Evolutionary conservation across 2,888 invertebrate genomes (phyloP).

Genomic region (Teleogryllus oceanicus): DNA sequence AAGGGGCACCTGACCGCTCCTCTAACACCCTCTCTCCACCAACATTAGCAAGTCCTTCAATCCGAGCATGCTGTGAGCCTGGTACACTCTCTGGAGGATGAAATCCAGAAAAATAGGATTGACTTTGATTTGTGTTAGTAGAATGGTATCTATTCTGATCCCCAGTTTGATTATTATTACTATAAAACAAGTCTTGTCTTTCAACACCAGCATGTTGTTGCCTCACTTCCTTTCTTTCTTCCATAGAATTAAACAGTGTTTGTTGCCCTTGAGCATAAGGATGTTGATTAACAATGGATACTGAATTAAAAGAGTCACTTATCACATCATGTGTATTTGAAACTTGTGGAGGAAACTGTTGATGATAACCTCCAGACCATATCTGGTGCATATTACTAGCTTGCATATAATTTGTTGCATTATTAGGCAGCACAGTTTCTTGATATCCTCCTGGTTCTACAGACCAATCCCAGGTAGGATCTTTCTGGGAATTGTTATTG

Average conservation of each 20-base stretch:
- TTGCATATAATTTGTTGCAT: background rate
- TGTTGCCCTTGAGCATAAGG: background rate
- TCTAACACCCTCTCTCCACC: background rate
- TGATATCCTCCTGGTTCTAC: conserved; percentile 46
- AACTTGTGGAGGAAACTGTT: background rate
- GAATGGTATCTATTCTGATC: background rate
- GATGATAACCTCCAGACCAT: background rate
- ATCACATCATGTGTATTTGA: background rate
- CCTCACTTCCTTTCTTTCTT: background rate
- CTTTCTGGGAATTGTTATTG: conserved; percentile 30
- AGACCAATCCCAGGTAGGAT: conserved; percentile 59
- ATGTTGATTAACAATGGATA: background rate
- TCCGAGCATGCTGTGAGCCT: background rate
- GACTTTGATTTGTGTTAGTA: background rate
- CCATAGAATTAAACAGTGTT: background rate
- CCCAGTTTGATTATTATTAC: background rate
- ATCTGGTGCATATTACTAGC: background rate
- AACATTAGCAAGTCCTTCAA: background rate
- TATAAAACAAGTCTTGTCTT: background rate
- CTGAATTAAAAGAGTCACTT: background rate
- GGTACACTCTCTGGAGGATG: background rate
- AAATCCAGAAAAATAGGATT: background rate
- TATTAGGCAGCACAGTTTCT: background rate
- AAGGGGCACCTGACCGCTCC: background rate
- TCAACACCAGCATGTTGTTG: background rate